Evolutionary conservation across 2,797 vertebrate genomes (phyloP), one percentile per base, ranked within the genome.

Genomic region (Halcyon leucocephala): DNA sequence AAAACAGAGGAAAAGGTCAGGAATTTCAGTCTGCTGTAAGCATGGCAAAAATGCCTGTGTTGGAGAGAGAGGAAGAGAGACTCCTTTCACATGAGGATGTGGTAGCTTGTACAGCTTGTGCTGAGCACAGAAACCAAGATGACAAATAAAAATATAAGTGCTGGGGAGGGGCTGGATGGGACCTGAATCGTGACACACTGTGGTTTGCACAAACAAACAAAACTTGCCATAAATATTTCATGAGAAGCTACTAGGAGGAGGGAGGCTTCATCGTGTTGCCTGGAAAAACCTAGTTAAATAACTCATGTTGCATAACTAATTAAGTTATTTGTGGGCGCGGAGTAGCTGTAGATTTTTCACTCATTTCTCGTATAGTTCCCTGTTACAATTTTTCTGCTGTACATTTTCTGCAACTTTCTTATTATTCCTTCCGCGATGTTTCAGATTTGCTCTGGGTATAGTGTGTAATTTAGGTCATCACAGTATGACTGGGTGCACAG

Each of bases 391-490:
- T 73, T 81, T 72, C 80, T 2, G 2, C 54, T 62, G 14, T 44
- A 55, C 13, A 1, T 81, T 83, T 83, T 12, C 28, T 69, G 14
- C 3, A 55, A 48, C 31, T 94, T 76, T 76, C 83, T 89, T 62
- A 86, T 85, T 93, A 72, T 78, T 86, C 61, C 31, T 65, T 85
- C 90, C 54, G 52, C 9, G 12, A 9, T 57, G 26, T n/a, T 90
- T 90, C 82, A 89, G 3, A 86, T 94, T 89, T 61, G 37, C n/a
- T 82, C 66, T 18, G 61, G 28, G 37, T 48, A 5, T 31, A 74
- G 60, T 46, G 55, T 87, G 81, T 95, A 88, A 86, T 94, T 95
- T 71, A 84, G 88, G 64, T 86, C 2, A 2, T 52, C 90, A 86
- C 73, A 44, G 31, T 62, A 7, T 49, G 66, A 8, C 64, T 72